Base-by-base conservation (phyloP, 2,888 invertebrate species). In the Diplolepis rosae region DNA sequence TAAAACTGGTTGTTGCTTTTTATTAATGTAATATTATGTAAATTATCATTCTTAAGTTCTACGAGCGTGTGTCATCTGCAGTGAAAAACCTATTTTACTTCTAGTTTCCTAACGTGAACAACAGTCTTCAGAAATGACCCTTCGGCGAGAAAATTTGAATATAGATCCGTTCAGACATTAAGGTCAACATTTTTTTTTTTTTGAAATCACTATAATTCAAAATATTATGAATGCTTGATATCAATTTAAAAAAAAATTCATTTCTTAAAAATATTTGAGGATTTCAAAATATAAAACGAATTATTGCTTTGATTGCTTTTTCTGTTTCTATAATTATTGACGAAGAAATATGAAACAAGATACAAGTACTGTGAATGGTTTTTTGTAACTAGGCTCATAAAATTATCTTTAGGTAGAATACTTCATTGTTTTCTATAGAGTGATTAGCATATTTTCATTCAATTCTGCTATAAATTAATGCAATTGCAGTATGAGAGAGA, bases 121-220 rank as follows among this genome's bases (percentile, higher is more conserved):
- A 32, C 35, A 35, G 22, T 35, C 56, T 56, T 22, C 22, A 35
- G 22, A 24, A 22, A 13, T 56, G 35, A 56, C 56, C 56, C 56
- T 56, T 32, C 35, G 56, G 56, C 35, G 56, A 35, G 56, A 22
- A 56, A 56, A 22, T 56, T 56, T 35, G 22, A 56, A 56, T 35
- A 56, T 56, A 56, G 56, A 56, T 13, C 22, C 13, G n/a, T 32
- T 5, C n/a, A 13, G 13, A 24, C 5, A 56, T 13, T 35, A 56
- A 13, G 22, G 22, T 39, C 13, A 54, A 35, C n/a, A 13, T 30
- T 54, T 18, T 30, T 15, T 18, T 54, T 39, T 35, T 22, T 22
- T 11, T 56, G 4, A 39, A 56, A 32, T 22, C 13, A 13, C 0
- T 4, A 32, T 32, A 32, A 32, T 32, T 9, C 9, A 32, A 7